Evolutionary conservation across 2,797 vertebrate species (phyloP).

Genomic region (Coccyzus lansbergi): DNA sequence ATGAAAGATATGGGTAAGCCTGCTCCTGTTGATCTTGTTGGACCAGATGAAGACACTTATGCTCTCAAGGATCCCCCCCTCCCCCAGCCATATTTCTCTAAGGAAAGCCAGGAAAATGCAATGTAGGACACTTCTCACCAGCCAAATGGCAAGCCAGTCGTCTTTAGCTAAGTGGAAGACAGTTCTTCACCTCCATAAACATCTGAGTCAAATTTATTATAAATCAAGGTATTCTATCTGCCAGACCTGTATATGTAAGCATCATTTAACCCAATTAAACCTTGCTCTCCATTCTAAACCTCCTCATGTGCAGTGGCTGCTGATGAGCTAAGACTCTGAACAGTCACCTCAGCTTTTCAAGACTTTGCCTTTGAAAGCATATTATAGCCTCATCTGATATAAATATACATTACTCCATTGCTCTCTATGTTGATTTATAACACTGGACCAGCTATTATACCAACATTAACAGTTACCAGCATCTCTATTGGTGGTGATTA

Average conservation of each 20-base stretch:
- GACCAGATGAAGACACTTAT: neutral
- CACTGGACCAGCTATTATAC: neutral
- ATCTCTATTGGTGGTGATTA: neutral
- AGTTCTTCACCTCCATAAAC: neutral
- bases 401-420: neutral
- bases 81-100: neutral
- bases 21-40: neutral
- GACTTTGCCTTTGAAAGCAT: neutral
- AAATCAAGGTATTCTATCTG: neutral
- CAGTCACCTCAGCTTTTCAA: neutral
- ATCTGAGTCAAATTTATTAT: neutral
- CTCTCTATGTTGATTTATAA: conserved; percentile 9
- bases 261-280: neutral
- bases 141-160: neutral
- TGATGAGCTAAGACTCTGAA: neutral
- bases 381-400: neutral
- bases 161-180: neutral
- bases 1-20: neutral
- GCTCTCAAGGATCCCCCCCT: neutral
- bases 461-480: conserved; percentile 1
- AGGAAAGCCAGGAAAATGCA: neutral
- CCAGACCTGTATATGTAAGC: neutral
- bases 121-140: neutral
- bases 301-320: fast-evolving
- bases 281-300: neutral